Evolutionary conservation across 37 sponge, comb jelly and placozoan genomes (phyloP), one percentile per base, ranked within the genome.

Genomic region (Geodia barretti): DNA sequence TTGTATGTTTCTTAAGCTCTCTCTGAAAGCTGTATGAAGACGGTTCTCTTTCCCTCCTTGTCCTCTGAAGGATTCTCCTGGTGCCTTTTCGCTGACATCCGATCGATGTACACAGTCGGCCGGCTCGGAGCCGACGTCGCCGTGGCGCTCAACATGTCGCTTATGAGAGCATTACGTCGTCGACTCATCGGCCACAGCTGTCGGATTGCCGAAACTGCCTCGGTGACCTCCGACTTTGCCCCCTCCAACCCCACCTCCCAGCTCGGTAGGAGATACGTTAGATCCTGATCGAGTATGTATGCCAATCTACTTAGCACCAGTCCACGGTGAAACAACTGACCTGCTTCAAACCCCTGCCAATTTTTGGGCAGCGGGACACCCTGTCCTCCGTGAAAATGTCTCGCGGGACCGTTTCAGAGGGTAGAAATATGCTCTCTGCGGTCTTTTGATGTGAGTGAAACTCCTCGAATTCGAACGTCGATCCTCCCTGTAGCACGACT

Each of bases 131-230:
- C 28, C 35, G 70, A 80, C 60, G 70, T 63, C 40, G 78, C 47
- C 1, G 88, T 90, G 23, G 63, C 76, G 24, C 73, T 58, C 41
- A 94, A 68, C 41, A 87, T 60, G 36, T 90, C 67, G n/a, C 74
- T 63, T 36, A 94, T 90, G 78, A 90, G 34, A 33, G 40, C 79
- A 64, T 90, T 90, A 1, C 95, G 72, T 24, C 63, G 41, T 0
- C 39, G 36, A 36, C 89, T 72, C 14, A 95, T 82, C 0, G 92
- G 95, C 78, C 94, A 88, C n/a, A 95, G 83, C 69, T 89, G 89
- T 24, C 92, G 75, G 33, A 95, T 72, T 58, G 80, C 34, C 17
- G 65, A 34, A 19, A 90, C 36, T 31, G 47, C 62, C 35, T 72
- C 72, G 37, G 70, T 47, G 32, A 59, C 38, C 21, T 17, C 24